phyloP scores from a whole-genome alignment of 2,113 vertebrate species.

The Lycocorax pyrrhopterus region DNA sequence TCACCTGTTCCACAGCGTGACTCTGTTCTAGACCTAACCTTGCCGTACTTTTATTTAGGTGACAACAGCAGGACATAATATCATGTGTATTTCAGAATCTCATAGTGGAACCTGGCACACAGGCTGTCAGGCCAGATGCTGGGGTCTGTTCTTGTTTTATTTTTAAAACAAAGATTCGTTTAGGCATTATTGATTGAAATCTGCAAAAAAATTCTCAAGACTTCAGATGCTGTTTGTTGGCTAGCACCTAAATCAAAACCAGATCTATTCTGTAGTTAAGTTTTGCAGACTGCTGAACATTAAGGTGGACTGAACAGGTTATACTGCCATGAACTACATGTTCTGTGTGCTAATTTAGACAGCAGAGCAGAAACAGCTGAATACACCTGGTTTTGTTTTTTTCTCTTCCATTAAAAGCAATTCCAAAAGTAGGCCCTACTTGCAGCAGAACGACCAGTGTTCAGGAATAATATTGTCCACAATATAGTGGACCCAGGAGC shows the following conservation, averaged over 20 bases:
- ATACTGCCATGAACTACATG: background rate
- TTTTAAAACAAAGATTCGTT: background rate
- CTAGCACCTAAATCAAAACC: background rate
- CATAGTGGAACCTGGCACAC: background rate
- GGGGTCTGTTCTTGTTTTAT: background rate
- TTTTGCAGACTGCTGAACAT: background rate
- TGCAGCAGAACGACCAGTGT: background rate
- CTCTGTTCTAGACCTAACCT: background rate
- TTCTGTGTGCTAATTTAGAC: background rate
- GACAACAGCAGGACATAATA: background rate
- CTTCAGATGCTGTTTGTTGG: background rate
- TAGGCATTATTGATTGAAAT: background rate
- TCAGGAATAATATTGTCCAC: background rate
- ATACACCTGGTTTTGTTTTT: background rate
- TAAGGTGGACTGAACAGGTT: background rate
- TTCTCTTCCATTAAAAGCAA: background rate
- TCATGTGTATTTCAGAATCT: background rate
- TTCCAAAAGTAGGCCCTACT: background rate
- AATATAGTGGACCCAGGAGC: background rate
- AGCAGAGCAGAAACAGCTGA: background rate
- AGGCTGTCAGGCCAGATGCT: background rate
- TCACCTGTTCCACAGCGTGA: background rate
- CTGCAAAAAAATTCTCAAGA: background rate
- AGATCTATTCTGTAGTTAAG: background rate
- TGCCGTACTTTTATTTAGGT: background rate